phyloP scores from a whole-genome alignment of 2,797 vertebrate species.

The Myiotriccus ornatus region DNA sequence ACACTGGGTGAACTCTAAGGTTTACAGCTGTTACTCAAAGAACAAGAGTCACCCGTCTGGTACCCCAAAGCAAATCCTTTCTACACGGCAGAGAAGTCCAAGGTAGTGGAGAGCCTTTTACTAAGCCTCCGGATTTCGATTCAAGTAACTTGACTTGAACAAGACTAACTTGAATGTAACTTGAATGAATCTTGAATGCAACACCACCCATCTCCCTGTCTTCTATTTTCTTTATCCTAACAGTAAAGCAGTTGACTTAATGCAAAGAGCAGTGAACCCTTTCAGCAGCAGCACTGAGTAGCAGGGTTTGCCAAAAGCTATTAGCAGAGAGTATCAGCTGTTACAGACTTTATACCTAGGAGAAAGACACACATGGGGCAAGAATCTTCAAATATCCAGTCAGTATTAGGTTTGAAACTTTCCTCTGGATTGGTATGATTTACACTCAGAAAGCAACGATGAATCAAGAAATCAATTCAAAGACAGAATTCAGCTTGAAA shows the following conservation, averaged over 20 bases:
- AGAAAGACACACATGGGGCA: accelerated
- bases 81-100: not conserved
- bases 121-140: not conserved
- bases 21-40: not conserved
- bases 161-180: not conserved
- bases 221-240: not conserved
- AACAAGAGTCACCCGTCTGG: not conserved
- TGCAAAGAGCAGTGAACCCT: not conserved
- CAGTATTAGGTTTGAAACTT: not conserved
- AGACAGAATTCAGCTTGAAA: not conserved
- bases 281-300: not conserved
- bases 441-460: not conserved
- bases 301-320: not conserved
- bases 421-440: not conserved
- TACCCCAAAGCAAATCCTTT: not conserved
- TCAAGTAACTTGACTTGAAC: not conserved
- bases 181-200: not conserved
- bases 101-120: not conserved
- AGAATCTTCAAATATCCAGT: not conserved
- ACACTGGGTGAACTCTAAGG: not conserved
- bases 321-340: not conserved
- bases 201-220: not conserved
- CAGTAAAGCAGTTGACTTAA: not conserved
- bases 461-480: not conserved
- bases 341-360: not conserved